A percentile compares a stretch with the other conserved stretches of the same genome.
Evolutionary conservation across 1,140 invertebrate species (phyloP).

Genomic region (Patella vulgata): DNA sequence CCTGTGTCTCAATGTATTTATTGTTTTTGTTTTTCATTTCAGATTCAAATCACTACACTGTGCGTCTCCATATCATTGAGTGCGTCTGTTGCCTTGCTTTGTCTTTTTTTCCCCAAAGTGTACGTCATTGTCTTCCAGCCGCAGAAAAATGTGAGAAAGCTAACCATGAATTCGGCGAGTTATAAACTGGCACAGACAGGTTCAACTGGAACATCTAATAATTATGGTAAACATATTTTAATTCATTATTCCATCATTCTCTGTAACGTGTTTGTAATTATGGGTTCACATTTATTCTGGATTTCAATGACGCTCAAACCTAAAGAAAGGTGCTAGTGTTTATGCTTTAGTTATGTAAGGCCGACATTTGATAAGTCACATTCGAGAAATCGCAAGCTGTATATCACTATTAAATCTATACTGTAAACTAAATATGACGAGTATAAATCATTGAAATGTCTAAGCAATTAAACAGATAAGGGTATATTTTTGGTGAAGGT

Average conservation of each 20-base stretch:
- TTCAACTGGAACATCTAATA: slow-evolving; percentile 39
- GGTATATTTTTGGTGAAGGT: too few relatives aligned
- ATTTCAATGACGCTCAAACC: too few relatives aligned
- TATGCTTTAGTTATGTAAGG: too few relatives aligned
- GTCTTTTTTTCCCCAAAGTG: slow-evolving; percentile 82
- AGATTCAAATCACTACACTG: slow-evolving; percentile 82
- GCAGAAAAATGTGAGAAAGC: slow-evolving; percentile 77
- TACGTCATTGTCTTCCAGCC: slow-evolving; percentile 81
- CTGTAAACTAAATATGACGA: too few relatives aligned
- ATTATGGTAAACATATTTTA: slow-evolving; percentile 34
- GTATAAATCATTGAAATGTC: too few relatives aligned
- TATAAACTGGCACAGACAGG: slow-evolving; percentile 48
- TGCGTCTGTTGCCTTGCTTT: slow-evolving; percentile 79
- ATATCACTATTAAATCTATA: too few relatives aligned
- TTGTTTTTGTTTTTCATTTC: too few relatives aligned
- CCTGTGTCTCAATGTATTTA: too few relatives aligned
- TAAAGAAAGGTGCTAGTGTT: too few relatives aligned
- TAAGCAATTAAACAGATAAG: too few relatives aligned
- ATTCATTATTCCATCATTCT: background rate
- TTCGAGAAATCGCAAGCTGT: too few relatives aligned
- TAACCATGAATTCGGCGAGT: slow-evolving; percentile 60
- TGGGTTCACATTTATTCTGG: background rate
- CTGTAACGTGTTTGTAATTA: background rate
- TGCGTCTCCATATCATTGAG: slow-evolving; percentile 83
- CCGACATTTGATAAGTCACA: too few relatives aligned